Evolutionary conservation across 2,797 vertebrate genomes (phyloP).

Genomic region (Podarcis lilfordi): DNA sequence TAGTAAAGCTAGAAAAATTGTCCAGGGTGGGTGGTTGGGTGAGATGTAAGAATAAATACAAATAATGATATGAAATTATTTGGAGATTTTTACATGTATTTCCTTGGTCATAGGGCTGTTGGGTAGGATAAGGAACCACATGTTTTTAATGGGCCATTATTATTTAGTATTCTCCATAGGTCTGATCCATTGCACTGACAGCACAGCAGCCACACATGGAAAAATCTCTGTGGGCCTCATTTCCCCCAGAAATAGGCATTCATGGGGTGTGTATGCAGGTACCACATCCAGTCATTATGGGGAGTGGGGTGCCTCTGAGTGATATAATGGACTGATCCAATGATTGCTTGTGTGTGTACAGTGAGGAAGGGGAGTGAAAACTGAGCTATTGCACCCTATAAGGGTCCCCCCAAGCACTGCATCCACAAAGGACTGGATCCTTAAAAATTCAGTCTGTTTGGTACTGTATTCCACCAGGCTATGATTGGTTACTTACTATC

Average conservation of each 20-base stretch:
- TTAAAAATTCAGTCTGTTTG: neutral
- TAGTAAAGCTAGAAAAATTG: neutral
- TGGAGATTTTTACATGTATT: neutral
- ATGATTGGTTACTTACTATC: neutral
- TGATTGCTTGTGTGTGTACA: neutral
- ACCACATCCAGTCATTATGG: neutral
- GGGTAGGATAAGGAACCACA: neutral
- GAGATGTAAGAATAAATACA: too few species aligned
- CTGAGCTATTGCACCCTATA: neutral
- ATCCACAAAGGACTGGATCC: neutral
- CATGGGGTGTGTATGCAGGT: neutral
- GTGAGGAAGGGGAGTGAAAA: neutral
- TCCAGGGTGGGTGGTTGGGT: too few species aligned
- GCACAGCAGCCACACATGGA: neutral
- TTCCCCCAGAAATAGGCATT: neutral
- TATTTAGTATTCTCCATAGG: neutral
- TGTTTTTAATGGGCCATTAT: neutral
- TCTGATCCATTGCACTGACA: neutral
- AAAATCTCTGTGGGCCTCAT: neutral
- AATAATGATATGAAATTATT: neutral
- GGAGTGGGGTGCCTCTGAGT: neutral
- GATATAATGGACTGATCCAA: neutral
- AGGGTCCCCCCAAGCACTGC: neutral
- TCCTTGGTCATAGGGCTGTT: neutral
- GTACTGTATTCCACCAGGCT: fast-evolving